Conservation (phyloP, 2,888 invertebrate species). For the Toxonevra muliebris region DNA sequence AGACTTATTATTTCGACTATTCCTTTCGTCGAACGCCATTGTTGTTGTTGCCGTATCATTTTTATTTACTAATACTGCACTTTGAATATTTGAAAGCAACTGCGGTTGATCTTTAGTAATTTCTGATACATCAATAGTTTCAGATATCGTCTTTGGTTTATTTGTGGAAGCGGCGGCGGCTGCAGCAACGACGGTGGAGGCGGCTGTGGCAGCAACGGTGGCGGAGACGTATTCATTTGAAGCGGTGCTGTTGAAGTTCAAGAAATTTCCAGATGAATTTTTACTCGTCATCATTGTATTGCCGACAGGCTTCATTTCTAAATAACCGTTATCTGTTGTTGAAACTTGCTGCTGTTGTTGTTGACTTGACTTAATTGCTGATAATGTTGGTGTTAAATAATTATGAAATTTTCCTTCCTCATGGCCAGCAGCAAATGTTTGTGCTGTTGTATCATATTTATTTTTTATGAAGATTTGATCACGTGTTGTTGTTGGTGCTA, state of each 20-base stretch:
- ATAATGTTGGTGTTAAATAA: not conserved
- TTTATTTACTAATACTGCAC: conserved; percentile 25
- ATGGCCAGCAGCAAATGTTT: conserved; percentile 26
- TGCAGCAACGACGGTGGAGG: not conserved
- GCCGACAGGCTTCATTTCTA: conserved; percentile 71
- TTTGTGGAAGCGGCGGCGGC: no score
- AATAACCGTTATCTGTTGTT: conserved; percentile 66
- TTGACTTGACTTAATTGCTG: not conserved
- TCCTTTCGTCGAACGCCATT: no score
- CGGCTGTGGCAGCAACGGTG: not conserved
- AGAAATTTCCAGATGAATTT: no score
- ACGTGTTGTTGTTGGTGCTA: no score
- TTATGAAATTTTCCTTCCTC: conserved; percentile 19
- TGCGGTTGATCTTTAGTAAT: no score
- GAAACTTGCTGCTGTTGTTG: not conserved
- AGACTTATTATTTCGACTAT: no score
- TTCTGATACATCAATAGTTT: no score
- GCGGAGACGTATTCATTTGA: not conserved
- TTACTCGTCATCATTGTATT: not conserved
- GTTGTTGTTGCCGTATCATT: not conserved
- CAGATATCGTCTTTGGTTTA: no score
- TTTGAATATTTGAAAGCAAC: conserved; percentile 1
- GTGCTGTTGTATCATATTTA: not conserved
- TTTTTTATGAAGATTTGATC: no score
- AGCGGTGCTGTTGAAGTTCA: no score